These are phyloP conservation scores for Sphyrna mokarran DNA, from an alignment of 2,113 vertebrate genomes.

Conservation along the genomic window DNA sequence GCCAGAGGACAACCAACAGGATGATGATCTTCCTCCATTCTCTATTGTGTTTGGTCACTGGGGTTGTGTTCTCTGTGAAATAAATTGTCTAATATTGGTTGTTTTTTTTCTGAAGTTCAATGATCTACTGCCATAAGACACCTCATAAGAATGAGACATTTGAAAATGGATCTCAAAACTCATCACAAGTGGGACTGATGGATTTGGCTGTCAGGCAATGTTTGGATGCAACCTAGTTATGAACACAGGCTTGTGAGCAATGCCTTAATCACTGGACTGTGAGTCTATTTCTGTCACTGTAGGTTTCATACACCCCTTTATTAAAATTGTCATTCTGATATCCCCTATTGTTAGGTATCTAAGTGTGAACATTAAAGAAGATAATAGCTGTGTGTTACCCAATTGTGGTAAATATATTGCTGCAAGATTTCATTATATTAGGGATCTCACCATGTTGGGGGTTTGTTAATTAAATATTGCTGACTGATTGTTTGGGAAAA, in stretches of 20 bases:
- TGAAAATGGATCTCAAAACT: constrained; percentile 9
- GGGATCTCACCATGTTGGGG: neutral
- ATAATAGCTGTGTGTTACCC: neutral
- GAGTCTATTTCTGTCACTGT: neutral
- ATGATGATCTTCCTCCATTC: neutral
- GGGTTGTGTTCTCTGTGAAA: neutral
- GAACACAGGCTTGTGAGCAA: neutral
- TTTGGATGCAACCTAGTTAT: neutral
- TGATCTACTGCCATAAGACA: neutral
- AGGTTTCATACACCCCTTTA: neutral
- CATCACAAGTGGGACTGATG: neutral
- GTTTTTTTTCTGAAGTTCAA: neutral
- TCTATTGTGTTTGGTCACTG: neutral
- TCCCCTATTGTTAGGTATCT: neutral
- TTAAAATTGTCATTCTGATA: constrained; percentile 18
- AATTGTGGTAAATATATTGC: neutral
- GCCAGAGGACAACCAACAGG: neutral
- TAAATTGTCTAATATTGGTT: neutral
- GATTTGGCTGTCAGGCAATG: constrained; percentile 3
- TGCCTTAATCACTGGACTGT: neutral
- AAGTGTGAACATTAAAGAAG: neutral
- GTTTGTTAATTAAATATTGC: neutral
- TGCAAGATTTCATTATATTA: neutral
- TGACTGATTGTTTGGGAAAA: constrained; percentile 20
- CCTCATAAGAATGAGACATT: neutral